These are phyloP conservation scores for Vireo griseus DNA, from an alignment of 2,797 vertebrate genomes.

Conservation along the genomic window DNA sequence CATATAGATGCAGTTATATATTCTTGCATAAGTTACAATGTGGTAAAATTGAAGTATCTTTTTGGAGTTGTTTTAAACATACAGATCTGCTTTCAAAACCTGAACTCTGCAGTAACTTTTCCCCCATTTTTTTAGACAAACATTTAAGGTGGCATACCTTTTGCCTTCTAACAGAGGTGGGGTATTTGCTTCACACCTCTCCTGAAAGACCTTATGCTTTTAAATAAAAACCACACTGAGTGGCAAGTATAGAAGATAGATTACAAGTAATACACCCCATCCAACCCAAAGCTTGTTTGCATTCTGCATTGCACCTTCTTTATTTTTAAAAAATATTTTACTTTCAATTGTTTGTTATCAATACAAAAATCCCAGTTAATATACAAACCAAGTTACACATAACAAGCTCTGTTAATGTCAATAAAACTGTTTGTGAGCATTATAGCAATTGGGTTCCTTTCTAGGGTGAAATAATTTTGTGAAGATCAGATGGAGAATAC, in stretches of 20 bases:
- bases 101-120: background rate
- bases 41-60: background rate
- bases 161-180: background rate
- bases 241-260: background rate
- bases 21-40: background rate
- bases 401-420: background rate
- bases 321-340: background rate
- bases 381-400: background rate
- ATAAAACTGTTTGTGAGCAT: background rate
- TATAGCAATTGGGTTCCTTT: background rate
- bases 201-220: background rate
- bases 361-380: background rate
- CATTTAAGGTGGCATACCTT: background rate
- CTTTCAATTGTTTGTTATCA: background rate
- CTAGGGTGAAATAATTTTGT: background rate
- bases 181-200: background rate
- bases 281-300: background rate
- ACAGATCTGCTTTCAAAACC: background rate
- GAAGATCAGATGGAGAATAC: background rate
- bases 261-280: accelerated
- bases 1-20: background rate
- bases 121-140: background rate
- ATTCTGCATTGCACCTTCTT: background rate
- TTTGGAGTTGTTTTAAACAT: background rate
- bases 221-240: background rate